Evolutionary conservation across 2,113 vertebrate species (phyloP).

Genomic region (Crocuta crocuta): DNA sequence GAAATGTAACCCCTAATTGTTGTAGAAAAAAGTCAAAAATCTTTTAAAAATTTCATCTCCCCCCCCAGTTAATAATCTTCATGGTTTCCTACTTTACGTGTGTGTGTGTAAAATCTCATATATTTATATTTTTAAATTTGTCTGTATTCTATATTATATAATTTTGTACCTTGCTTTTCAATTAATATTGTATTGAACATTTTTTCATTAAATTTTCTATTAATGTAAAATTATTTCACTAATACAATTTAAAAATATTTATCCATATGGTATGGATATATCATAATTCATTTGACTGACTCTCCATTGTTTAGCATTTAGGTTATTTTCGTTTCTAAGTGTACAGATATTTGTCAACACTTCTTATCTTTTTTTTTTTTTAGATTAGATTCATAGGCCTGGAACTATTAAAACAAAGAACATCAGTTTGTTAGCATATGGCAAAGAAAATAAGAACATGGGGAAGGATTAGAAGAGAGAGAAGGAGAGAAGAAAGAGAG

Average conservation of each 20-base stretch:
- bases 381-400: not conserved
- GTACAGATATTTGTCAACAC: not conserved
- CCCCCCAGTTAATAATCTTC: not conserved
- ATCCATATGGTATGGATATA: not conserved
- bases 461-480: not conserved
- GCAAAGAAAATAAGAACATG: not conserved
- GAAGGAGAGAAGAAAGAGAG: not conserved
- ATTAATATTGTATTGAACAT: not conserved
- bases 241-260: not conserved
- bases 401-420: not conserved
- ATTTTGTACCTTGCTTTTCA: not conserved
- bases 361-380: not conserved
- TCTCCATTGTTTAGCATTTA: not conserved
- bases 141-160: not conserved
- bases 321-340: conserved; percentile 26
- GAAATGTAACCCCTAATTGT: not conserved
- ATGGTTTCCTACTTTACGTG: not conserved
- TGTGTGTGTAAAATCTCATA: not conserved
- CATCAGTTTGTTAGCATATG: not conserved
- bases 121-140: not conserved
- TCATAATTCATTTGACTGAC: not conserved
- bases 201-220: not conserved
- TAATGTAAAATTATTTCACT: not conserved
- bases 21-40: not conserved
- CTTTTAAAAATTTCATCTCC: not conserved